Percentiles rank a stretch among this genome's conserved stretches.
Evolutionary conservation across 2,888 invertebrate genomes (phyloP).

Genomic region (Sesamia inferens): DNA sequence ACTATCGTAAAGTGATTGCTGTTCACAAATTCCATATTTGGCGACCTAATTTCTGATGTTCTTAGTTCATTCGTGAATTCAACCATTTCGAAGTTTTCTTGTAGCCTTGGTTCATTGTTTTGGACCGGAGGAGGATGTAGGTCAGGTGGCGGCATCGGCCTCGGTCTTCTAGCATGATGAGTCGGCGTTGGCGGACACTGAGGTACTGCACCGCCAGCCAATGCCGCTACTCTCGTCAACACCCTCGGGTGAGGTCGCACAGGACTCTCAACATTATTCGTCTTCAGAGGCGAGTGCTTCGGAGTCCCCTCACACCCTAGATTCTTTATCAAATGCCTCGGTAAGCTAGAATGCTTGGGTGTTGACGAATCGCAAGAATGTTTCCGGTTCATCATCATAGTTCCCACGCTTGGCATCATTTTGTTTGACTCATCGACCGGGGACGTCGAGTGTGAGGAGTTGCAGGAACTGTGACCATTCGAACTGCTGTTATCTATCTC

Average conservation of each 20-base stretch:
- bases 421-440: constrained; percentile 81
- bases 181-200: constrained; percentile 97
- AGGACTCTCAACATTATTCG: constrained; percentile 79
- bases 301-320: constrained; percentile 84
- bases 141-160: constrained; percentile 90
- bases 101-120: constrained; percentile 75
- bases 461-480: constrained; percentile 83
- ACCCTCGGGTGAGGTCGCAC: constrained; percentile 91
- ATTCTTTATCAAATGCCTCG: constrained; percentile 84
- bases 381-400: constrained; percentile 84
- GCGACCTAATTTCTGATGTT: constrained; percentile 88
- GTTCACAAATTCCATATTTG: constrained; percentile 89
- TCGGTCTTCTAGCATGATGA: constrained; percentile 93
- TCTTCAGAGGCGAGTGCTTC: constrained; percentile 82
- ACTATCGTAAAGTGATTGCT: constrained; percentile 90
- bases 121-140: constrained; percentile 89
- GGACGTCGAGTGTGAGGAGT: constrained; percentile 84
- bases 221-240: constrained; percentile 89
- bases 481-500: constrained; percentile 79
- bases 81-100: constrained; percentile 86
- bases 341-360: constrained; percentile 86
- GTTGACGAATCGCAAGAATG: constrained; percentile 84
- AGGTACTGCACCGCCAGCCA: constrained; percentile 89
- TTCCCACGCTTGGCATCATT: constrained; percentile 81
- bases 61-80: constrained; percentile 87